These are phyloP conservation scores for Lutraria lutraria DNA, from an alignment of 2,888 invertebrate species.

Conservation along the genomic window DNA sequence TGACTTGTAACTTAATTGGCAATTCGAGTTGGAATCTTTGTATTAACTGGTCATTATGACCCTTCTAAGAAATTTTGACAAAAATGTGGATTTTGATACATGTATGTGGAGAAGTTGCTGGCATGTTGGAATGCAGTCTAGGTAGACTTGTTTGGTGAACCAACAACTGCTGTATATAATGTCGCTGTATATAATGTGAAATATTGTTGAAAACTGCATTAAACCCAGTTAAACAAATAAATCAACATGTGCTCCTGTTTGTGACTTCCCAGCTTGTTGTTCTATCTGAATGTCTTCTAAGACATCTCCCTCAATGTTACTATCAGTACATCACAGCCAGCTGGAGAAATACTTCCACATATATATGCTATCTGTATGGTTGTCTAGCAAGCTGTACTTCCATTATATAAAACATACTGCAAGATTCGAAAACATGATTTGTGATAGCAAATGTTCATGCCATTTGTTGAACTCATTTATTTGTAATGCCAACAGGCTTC, in stretches of 20 bases:
- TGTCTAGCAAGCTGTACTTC: not conserved
- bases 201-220: too few species aligned
- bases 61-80: too few species aligned
- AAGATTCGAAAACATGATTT: constrained; percentile 10
- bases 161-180: too few species aligned
- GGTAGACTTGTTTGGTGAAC: too few species aligned
- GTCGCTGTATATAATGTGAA: too few species aligned
- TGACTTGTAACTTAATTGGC: too few species aligned
- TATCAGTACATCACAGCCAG: constrained; percentile 2
- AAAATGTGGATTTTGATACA: too few species aligned
- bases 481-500: constrained; percentile 61
- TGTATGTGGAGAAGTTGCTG: too few species aligned
- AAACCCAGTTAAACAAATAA: too few species aligned
- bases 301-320: not conserved
- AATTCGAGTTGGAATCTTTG: too few species aligned
- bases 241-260: not conserved
- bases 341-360: not conserved
- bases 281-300: not conserved
- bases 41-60: too few species aligned
- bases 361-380: not conserved
- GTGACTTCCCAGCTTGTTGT: not conserved
- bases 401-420: not conserved
- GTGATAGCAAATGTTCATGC: constrained; percentile 28
- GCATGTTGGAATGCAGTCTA: too few species aligned
- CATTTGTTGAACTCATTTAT: constrained; percentile 47